phyloP scores from a whole-genome alignment of 2,888 invertebrate species.

The Laothoe populi region DNA sequence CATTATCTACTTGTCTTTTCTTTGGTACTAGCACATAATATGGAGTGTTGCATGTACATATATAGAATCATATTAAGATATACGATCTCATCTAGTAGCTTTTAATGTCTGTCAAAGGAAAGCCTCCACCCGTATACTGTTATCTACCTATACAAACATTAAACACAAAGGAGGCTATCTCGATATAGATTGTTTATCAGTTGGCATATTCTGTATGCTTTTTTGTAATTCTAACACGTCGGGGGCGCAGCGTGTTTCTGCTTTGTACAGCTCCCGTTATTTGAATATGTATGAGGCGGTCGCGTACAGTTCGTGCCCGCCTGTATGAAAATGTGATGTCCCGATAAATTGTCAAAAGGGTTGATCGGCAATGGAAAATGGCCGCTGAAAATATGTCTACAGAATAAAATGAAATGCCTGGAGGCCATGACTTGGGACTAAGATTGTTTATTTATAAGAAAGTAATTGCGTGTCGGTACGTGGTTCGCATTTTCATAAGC shows the following conservation, averaged over 20 bases:
- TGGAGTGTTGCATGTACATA: no score
- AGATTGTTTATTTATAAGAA: constrained; percentile 59
- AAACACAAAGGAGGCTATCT: constrained; percentile 38
- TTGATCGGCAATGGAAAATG: constrained; percentile 77
- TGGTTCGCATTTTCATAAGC: constrained; percentile 19
- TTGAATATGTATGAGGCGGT: constrained; percentile 81
- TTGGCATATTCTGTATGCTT: constrained; percentile 58
- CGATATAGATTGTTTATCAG: constrained; percentile 66
- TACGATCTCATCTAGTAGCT: not conserved
- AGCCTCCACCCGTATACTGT: not conserved
- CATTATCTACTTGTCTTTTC: no score
- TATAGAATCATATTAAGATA: not conserved
- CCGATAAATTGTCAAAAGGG: constrained; percentile 83
- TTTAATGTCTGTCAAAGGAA: not conserved
- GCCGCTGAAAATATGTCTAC: constrained; percentile 65
- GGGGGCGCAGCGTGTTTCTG: constrained; percentile 70
- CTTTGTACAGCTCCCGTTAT: constrained; percentile 73
- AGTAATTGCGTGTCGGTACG: constrained; percentile 32
- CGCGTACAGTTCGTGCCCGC: constrained; percentile 67
- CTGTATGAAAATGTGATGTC: constrained; percentile 81
- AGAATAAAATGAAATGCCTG: constrained; percentile 60
- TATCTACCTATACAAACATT: constrained; percentile 23
- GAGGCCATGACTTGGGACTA: constrained; percentile 51
- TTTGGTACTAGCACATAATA: no score
- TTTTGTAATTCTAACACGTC: constrained; percentile 80